Evolutionary conservation across 30 jellyfish, hydroid and myxozoan species (phyloP), one percentile per base, ranked within the genome.

Genomic region (Turritopsis dohrnii): DNA sequence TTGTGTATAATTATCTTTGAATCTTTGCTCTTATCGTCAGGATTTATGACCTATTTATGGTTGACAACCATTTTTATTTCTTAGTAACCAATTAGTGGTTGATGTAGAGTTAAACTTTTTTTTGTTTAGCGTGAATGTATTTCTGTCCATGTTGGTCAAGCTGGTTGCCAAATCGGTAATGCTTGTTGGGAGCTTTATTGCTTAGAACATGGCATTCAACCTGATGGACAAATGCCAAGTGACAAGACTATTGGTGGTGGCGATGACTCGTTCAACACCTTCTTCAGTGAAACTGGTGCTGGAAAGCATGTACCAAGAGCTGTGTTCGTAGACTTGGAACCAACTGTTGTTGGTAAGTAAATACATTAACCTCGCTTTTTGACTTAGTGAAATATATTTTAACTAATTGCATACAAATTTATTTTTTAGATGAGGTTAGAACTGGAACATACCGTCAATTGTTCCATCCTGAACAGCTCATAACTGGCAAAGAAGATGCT

Each of bases 101-200:
- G 13, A 41, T n/a, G 21, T 7, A 66, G 20, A n/a, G n/a, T n/a
- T n/a, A 41, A 3, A 41, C 13, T 41, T 52, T 28, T 79, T 75
- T 52, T 71, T 23, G 80, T 81, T 65, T 75, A 90, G 97, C 96
- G 97, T 79, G 97, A 90, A 75, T 90, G 97, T 90, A 87, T 90
- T 52, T 90, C 97, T 21, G 89, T 90, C 85, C 97, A 90, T 80
- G 96, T 90, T 52, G 97, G 97, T 21, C 97, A 90, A 87, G 97
- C 97, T 60, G 98, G 98, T 20, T 92, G 88, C 8, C 98, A 93
- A 66, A 89, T 94, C 77, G 98, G 98, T 93, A 93, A 93, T 89
- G 96, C 98, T 76, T 93, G 98, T 89, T 93, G 98, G 98, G 98
- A 93, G 79, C 75, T 93, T 73, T 93, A 93, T 74, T 93, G 98